These are phyloP conservation scores for Eudasyphora cyanicolor DNA, from an alignment of 2,888 invertebrate genomes.

Conservation along the genomic window DNA sequence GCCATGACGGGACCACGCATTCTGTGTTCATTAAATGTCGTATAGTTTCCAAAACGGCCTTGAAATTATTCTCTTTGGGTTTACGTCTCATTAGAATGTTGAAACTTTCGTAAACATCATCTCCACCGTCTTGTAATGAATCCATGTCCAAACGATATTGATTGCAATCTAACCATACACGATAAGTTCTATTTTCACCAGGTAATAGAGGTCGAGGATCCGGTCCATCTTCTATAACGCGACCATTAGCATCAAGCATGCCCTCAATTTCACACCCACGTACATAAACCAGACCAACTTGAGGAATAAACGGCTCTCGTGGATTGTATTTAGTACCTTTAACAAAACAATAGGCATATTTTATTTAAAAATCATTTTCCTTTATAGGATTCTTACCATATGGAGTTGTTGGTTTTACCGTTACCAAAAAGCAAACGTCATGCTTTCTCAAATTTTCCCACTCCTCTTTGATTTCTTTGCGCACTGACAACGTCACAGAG, in stretches of 20 bases:
- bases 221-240: constrained; percentile 97
- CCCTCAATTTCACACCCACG: constrained; percentile 99
- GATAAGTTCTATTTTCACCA: constrained; percentile 94
- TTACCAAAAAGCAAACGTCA: constrained; percentile 98
- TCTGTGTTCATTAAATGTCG: constrained; percentile 99
- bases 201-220: constrained; percentile 92
- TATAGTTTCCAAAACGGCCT: constrained; percentile 99
- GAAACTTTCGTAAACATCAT: constrained; percentile 93
- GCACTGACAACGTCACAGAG: constrained; percentile 93
- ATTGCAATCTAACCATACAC: constrained; percentile 97
- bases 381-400: constrained; percentile 83
- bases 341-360: background rate
- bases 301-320: constrained; percentile 92
- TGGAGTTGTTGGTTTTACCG: constrained; percentile 90
- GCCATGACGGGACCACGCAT: constrained; percentile 97
- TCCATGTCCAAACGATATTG: constrained; percentile 97
- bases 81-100: constrained; percentile 98
- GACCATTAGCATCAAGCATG: constrained; percentile 96
- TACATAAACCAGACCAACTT: constrained; percentile 94
- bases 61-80: constrained; percentile 99
- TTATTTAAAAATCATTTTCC: background rate
- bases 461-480: constrained; percentile 95
- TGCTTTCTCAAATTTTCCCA: constrained; percentile 98
- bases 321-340: constrained; percentile 89
- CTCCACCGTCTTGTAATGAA: constrained; percentile 84